phyloP scores from a whole-genome alignment of 2,113 vertebrate genomes.

The Octodon degus region DNA sequence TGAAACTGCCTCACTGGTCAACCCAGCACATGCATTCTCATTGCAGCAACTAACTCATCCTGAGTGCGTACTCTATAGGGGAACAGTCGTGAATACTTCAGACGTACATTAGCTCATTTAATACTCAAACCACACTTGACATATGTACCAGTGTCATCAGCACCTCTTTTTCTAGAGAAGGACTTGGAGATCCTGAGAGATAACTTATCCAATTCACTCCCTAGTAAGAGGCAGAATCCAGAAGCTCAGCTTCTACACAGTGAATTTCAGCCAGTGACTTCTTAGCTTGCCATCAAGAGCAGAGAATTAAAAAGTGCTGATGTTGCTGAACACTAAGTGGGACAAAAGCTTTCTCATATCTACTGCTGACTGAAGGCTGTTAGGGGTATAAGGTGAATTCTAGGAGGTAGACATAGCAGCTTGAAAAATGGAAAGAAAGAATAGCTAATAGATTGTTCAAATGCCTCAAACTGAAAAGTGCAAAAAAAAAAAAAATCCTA shows the following conservation, averaged over 20 bases:
- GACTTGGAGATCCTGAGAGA: background rate
- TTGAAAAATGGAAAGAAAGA: background rate
- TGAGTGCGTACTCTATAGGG: accelerated
- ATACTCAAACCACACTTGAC: background rate
- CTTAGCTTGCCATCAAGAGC: background rate
- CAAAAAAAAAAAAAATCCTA: background rate
- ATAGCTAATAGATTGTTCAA: background rate
- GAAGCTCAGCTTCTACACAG: background rate
- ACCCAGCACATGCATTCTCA: too few species aligned
- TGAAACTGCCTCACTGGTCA: background rate
- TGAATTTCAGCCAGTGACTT: background rate
- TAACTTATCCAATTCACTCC: background rate
- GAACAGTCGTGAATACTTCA: background rate
- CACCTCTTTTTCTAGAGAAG: background rate
- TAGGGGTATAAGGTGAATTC: background rate
- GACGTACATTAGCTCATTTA: accelerated
- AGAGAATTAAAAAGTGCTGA: background rate
- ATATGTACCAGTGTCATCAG: too few species aligned
- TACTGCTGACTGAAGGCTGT: accelerated
- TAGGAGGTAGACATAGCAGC: background rate
- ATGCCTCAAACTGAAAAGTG: background rate
- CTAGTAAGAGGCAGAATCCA: background rate
- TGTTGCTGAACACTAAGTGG: background rate
- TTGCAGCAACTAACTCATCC: background rate
- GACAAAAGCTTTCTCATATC: background rate